Conservation (phyloP, 2,888 invertebrate genomes). For the Agonopterix arenella region DNA sequence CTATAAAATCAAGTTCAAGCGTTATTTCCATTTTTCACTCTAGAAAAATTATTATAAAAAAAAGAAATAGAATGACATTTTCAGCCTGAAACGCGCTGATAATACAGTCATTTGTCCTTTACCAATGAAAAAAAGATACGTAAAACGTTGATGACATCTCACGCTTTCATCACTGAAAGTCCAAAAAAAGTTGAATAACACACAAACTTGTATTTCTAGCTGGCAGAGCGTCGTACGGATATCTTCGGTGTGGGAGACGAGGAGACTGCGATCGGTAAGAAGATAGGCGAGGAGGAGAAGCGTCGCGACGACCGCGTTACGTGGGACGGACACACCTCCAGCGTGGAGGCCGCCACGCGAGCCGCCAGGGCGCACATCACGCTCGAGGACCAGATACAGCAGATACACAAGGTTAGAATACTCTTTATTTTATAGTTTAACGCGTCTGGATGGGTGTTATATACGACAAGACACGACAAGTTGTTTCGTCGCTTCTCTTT, state of each 20-base stretch:
- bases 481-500: no score
- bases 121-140: background rate
- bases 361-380: constrained; percentile 97
- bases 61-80: no score
- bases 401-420: constrained; percentile 91
- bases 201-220: constrained; percentile 25
- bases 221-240: constrained; percentile 99
- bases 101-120: no score
- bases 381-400: constrained; percentile 97
- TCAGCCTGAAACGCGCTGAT: no score
- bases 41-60: no score
- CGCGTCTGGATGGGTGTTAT: no score
- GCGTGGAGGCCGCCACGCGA: constrained; percentile 96
- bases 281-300: constrained; percentile 93
- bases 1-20: no score
- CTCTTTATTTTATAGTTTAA: no score
- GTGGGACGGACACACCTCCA: constrained; percentile 99
- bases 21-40: no score
- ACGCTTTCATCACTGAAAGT: background rate
- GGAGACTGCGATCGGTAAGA: constrained; percentile 99
- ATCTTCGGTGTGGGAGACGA: constrained; percentile 99
- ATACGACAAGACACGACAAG: no score
- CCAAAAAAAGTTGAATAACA: background rate
- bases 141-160: background rate
- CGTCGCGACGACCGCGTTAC: constrained; percentile 94